Conservation (phyloP, 2,888 invertebrate genomes). For the Acanthosepion lycidas region DNA sequence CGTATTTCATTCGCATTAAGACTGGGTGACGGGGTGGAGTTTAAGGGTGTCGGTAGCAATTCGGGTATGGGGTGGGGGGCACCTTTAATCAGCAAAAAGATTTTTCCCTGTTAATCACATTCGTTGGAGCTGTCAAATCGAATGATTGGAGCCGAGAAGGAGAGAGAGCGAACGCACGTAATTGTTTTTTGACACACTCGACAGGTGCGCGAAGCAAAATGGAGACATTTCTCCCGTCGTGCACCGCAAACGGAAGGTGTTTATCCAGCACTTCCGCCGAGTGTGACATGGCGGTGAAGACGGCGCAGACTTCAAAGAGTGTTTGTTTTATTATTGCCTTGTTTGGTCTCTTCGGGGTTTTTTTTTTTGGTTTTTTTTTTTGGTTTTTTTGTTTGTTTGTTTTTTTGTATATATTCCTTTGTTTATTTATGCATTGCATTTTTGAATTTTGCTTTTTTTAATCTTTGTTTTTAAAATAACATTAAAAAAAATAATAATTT, state of each 20-base stretch:
- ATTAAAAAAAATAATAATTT: too few relatives aligned
- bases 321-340: too few relatives aligned
- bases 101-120: neutral
- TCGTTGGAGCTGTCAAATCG: neutral
- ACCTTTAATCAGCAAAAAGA: neutral
- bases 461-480: too few relatives aligned
- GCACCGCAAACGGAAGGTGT: neutral
- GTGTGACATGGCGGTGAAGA: neutral
- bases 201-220: constrained; percentile 13
- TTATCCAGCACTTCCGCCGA: neutral
- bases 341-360: too few relatives aligned
- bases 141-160: neutral
- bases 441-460: too few relatives aligned
- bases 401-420: neutral
- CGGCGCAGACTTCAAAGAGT: neutral
- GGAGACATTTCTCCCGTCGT: constrained; percentile 16
- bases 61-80: neutral
- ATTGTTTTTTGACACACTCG: constrained; percentile 16
- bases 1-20: neutral
- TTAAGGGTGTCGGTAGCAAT: neutral
- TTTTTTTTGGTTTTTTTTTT: too few relatives aligned
- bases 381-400: too few relatives aligned
- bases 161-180: neutral
- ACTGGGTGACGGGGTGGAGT: neutral
- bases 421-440: too few relatives aligned